A percentile compares a stretch with the other conserved stretches of the same genome.
phyloP scores from a whole-genome alignment of 2,113 vertebrate genomes.

The Serinus canaria region DNA sequence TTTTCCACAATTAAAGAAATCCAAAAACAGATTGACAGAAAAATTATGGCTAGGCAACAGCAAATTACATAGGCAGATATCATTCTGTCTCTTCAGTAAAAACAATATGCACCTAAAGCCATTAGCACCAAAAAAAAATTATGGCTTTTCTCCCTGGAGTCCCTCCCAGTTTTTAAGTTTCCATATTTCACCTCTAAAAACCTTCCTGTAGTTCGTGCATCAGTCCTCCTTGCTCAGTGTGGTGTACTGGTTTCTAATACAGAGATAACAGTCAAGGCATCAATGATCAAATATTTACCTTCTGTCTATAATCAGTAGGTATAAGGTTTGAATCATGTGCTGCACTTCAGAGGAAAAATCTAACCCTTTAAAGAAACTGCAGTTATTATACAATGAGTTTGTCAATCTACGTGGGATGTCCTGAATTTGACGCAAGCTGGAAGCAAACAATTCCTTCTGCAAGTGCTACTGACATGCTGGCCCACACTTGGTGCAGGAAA shows the following conservation, averaged over 20 bases:
- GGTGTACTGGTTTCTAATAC: neutral
- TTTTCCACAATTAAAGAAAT: neutral
- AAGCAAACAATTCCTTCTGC: neutral
- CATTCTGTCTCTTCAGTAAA: neutral
- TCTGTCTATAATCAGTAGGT: neutral
- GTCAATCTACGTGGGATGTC: neutral
- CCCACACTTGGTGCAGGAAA: neutral
- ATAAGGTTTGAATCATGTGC: neutral
- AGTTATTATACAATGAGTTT: neutral
- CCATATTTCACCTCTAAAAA: neutral
- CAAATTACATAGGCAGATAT: neutral
- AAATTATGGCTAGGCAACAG: neutral
- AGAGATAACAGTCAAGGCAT: neutral
- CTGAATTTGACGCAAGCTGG: neutral
- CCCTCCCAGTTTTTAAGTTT: neutral
- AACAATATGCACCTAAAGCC: neutral
- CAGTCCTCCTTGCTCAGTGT: neutral
- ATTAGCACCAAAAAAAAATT: neutral
- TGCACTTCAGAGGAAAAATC: neutral
- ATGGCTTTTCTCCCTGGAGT: neutral
- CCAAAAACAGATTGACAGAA: neutral
- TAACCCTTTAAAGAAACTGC: neutral
- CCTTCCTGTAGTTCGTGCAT: neutral
- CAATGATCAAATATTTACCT: neutral
- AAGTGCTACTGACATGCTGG: rapidly evolving